phyloP scores from a whole-genome alignment of 2,888 invertebrate genomes.

The Hydrotaea cyrtoneurina region DNA sequence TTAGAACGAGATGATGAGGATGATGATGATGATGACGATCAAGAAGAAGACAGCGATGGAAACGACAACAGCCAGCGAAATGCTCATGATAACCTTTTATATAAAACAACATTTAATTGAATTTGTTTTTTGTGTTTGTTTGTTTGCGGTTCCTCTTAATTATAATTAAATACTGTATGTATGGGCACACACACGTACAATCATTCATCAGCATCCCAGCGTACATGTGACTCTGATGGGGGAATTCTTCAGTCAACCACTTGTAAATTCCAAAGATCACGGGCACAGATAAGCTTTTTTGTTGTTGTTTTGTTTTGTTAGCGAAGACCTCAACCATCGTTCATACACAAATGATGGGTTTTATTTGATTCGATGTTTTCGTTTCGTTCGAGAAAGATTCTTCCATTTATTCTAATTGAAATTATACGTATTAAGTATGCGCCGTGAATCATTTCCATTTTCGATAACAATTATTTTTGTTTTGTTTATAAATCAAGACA shows the following conservation, averaged over 20 bases:
- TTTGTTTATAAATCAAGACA: conserved; percentile 22
- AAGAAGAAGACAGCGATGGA: conserved; percentile 29
- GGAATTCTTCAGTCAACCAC: not conserved
- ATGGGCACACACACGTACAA: not conserved
- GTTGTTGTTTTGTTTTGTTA: no score
- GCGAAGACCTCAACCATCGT: not conserved
- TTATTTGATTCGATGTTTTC: not conserved
- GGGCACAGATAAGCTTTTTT: conserved; percentile 35
- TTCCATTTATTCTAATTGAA: not conserved
- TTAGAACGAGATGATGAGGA: not conserved
- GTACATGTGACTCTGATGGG: conserved; percentile 34
- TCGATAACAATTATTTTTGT: not conserved
- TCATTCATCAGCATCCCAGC: no score
- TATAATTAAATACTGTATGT: conserved; percentile 4
- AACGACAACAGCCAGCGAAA: conserved; percentile 39
- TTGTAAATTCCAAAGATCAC: conserved; percentile 6
- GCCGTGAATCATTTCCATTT: not conserved
- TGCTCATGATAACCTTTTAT: conserved; percentile 61
- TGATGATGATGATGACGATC: no score
- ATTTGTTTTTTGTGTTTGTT: not conserved
- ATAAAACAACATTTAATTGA: conserved; percentile 36
- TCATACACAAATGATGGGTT: not conserved
- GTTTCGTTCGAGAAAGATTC: not conserved
- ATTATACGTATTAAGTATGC: not conserved
- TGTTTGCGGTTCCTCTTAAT: conserved; percentile 17